phyloP scores from a whole-genome alignment of 2,888 invertebrate genomes.

The Chaitophorus viminalis region DNA sequence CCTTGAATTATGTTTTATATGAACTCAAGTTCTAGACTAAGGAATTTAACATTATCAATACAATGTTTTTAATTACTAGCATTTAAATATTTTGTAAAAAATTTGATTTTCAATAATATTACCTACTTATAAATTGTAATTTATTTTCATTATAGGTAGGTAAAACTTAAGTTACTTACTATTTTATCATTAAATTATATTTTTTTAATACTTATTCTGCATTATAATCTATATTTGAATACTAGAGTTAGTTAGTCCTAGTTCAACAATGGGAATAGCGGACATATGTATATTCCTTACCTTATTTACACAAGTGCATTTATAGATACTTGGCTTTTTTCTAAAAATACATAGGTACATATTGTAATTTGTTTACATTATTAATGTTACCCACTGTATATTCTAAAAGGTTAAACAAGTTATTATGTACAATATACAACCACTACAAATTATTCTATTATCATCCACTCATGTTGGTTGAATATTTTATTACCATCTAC shows the following conservation, averaged over 20 bases:
- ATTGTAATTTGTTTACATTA: not conserved
- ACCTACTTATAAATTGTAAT: not conserved
- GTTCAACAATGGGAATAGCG: not conserved
- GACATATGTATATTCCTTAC: not conserved
- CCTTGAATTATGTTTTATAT: not conserved
- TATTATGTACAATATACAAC: no score
- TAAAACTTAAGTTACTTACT: no score
- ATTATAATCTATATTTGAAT: not conserved
- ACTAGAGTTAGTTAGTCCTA: not conserved
- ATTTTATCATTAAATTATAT: not conserved
- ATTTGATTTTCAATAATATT: not conserved
- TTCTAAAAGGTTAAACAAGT: not conserved
- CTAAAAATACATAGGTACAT: slow-evolving; percentile 14
- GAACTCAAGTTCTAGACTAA: not conserved
- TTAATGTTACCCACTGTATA: not conserved
- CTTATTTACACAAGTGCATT: slow-evolving; percentile 32
- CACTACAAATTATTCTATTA: no score
- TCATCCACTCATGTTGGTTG: no score
- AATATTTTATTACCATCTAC: no score
- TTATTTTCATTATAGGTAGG: not conserved
- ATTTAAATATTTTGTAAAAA: no score
- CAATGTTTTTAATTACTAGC: not conserved
- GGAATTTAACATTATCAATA: not conserved
- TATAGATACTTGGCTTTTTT: not conserved
- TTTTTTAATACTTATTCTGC: no score